Conservation (phyloP, 1,140 invertebrate species). For the Cataglyphis hispanica region DNA sequence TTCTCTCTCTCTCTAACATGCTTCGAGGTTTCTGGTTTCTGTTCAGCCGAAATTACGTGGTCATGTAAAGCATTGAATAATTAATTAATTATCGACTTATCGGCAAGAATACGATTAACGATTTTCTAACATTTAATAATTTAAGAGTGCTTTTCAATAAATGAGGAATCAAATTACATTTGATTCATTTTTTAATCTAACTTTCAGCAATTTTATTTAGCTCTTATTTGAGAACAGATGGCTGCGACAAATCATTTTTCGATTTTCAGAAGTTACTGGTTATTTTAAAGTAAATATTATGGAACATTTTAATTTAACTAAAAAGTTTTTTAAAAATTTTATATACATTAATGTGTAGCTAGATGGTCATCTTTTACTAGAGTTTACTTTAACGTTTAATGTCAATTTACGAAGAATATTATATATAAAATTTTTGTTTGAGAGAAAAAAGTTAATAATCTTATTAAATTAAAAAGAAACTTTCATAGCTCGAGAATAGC, state of each 20-base stretch:
- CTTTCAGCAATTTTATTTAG: not conserved
- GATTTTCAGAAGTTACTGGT: not conserved
- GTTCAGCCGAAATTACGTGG: conserved; percentile 73
- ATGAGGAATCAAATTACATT: conserved; percentile 20
- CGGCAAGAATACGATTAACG: conserved; percentile 15
- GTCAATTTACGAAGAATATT: not conserved
- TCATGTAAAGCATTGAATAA: conserved; percentile 67
- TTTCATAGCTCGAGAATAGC: not conserved
- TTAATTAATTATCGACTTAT: conserved; percentile 75
- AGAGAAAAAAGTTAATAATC: not conserved
- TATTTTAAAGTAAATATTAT: not conserved
- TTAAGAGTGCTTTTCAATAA: conserved; percentile 16
- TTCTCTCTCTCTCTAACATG: conserved; percentile 57
- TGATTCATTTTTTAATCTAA: not conserved
- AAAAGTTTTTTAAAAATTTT: not conserved
- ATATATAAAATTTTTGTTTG: not conserved
- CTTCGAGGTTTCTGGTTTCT: conserved; percentile 75
- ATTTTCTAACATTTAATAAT: conserved; percentile 54
- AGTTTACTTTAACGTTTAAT: not conserved
- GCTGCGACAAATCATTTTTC: not conserved
- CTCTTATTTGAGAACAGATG: not conserved
- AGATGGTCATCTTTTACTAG: not conserved
- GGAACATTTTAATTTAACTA: not conserved
- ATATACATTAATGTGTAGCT: too few relatives aligned
- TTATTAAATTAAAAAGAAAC: conserved; percentile 13